A percentile compares a stretch with the other conserved stretches of the same genome.
Evolutionary conservation across 2,888 invertebrate species (phyloP).

Genomic region (Spodoptera exigua): DNA sequence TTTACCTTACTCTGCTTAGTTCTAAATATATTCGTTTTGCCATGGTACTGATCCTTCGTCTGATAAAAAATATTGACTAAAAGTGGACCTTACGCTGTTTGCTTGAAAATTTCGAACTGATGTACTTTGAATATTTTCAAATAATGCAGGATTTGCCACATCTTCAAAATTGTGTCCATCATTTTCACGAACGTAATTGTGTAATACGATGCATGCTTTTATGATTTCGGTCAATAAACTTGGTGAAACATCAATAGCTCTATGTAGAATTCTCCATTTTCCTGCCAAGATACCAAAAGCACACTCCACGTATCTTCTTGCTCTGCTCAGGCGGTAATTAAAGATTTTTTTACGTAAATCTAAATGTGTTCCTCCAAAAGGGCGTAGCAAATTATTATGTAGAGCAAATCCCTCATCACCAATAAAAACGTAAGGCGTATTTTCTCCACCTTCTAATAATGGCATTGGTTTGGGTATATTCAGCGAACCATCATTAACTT

Average conservation of each 20-base stretch:
- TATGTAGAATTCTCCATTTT: slow-evolving; percentile 53
- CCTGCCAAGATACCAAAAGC: slow-evolving; percentile 38
- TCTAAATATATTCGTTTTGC: no score
- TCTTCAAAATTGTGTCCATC: slow-evolving; percentile 57
- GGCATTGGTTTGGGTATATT: slow-evolving; percentile 51
- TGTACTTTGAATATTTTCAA: slow-evolving; percentile 19
- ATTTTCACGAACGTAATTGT: slow-evolving; percentile 54
- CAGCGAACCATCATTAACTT: no score
- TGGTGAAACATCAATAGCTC: slow-evolving; percentile 51
- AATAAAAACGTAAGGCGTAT: slow-evolving; percentile 40
- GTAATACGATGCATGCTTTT: slow-evolving; percentile 39
- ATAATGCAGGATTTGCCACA: slow-evolving; percentile 52
- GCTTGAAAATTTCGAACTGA: slow-evolving; percentile 53
- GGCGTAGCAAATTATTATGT: slow-evolving; percentile 43
- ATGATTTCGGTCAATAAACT: slow-evolving; percentile 42
- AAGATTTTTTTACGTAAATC: slow-evolving; percentile 33
- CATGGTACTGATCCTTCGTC: slow-evolving; percentile 19
- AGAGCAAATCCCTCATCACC: slow-evolving; percentile 48
- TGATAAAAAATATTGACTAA: slow-evolving; percentile 56
- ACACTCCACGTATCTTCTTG: slow-evolving; percentile 35
- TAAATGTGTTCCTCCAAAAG: slow-evolving; percentile 44
- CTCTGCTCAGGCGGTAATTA: slow-evolving; percentile 38
- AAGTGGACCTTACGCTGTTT: slow-evolving; percentile 52
- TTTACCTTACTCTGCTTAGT: no score
- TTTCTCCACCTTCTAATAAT: slow-evolving; percentile 48